Conservation (phyloP, 2,797 vertebrate species). For the Enteromius thamalakanensis region DNA sequence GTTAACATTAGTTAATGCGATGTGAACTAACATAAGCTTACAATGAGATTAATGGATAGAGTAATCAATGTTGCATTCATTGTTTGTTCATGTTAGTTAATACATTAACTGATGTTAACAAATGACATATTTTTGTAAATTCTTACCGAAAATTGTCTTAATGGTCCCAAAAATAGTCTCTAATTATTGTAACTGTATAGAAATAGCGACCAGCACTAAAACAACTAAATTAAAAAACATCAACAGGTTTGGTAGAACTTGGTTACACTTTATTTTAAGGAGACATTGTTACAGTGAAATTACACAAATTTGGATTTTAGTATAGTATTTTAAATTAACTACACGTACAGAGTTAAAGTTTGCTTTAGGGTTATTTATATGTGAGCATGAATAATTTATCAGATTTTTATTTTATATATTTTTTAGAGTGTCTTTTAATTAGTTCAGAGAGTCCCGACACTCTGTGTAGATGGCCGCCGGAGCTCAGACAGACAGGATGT, state of each 20-base stretch:
- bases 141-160: background rate
- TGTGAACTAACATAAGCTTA: no score
- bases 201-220: background rate
- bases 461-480: background rate
- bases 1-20: no score
- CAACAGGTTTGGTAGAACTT: background rate
- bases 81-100: no score
- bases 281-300: background rate
- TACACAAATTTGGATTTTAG: background rate
- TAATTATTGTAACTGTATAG: no score
- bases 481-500: conserved; percentile 42
- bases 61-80: no score
- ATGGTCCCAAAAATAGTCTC: background rate
- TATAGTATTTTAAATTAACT: background rate
- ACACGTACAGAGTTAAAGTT: background rate
- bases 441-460: background rate
- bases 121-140: no score
- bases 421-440: background rate
- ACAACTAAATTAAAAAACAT: background rate
- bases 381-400: background rate
- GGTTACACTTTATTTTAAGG: background rate
- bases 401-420: background rate
- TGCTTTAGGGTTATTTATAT: background rate
- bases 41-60: no score
- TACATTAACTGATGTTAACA: no score